A percentile compares a stretch with the other conserved stretches of the same genome.
phyloP scores from a whole-genome alignment of 2,888 invertebrate species.

The Dicycla oo region DNA sequence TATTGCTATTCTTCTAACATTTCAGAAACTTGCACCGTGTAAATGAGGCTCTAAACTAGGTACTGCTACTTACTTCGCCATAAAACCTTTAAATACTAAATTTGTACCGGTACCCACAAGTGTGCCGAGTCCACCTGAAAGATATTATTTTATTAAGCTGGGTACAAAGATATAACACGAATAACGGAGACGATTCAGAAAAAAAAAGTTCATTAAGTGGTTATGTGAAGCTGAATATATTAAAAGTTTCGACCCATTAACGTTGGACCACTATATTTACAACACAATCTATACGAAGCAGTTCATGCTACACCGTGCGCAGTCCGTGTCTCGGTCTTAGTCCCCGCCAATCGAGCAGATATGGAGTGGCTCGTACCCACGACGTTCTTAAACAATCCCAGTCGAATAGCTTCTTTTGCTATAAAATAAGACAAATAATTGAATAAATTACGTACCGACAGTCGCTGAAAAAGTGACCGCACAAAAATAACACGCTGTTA shows the following conservation, averaged over 20 bases:
- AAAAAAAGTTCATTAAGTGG: not conserved
- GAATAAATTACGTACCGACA: not conserved
- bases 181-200: not conserved
- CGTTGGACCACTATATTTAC: too few relatives aligned
- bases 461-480: constrained; percentile 94
- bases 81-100: constrained; percentile 95
- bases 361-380: too few relatives aligned
- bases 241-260: not conserved
- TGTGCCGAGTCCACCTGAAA: constrained; percentile 92
- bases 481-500: constrained; percentile 93
- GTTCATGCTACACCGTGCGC: not conserved
- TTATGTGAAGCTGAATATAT: not conserved
- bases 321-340: not conserved
- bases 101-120: constrained; percentile 94
- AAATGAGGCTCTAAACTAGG: not conserved
- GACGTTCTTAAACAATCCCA: not conserved
- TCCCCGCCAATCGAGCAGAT: not conserved
- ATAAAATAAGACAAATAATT: not conserved
- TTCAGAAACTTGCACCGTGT: not conserved
- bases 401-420: not conserved
- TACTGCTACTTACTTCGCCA: too few relatives aligned
- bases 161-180: not conserved
- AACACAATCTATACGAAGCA: not conserved
- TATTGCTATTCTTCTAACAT: not conserved
- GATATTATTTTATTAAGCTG: not conserved